These are phyloP conservation scores for Andricus quercusramuli DNA, from an alignment of 2,888 invertebrate species.

Conservation along the genomic window DNA sequence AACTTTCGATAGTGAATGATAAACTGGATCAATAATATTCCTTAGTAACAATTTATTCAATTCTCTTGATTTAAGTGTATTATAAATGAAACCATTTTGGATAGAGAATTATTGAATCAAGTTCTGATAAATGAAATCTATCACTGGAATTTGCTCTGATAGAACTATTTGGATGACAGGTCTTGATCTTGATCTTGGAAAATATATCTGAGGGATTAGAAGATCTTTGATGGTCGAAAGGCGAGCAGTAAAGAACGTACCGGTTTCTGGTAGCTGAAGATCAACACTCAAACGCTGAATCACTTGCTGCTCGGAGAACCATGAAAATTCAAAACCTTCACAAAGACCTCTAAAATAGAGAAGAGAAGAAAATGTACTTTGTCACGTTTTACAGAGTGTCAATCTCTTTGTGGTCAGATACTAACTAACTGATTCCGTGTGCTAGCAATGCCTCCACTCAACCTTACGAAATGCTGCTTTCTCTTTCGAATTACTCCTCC, in stretches of 20 bases:
- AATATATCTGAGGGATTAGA: neutral
- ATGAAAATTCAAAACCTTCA: neutral
- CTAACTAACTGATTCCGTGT: slow-evolving; percentile 59
- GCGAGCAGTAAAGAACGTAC: neutral
- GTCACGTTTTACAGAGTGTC: slow-evolving; percentile 3
- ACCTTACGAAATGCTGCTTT: slow-evolving; percentile 69
- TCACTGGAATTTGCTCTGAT: neutral
- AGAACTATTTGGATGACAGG: neutral
- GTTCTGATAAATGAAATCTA: neutral
- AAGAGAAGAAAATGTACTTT: neutral
- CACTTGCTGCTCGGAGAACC: neutral
- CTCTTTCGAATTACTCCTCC: slow-evolving; percentile 65
- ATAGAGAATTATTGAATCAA: too few species aligned
- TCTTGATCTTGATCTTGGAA: slow-evolving; percentile 1
- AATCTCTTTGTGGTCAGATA: slow-evolving; percentile 31
- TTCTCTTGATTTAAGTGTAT: too few species aligned
- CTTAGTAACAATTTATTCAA: too few species aligned
- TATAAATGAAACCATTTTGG: too few species aligned
- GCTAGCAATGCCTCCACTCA: slow-evolving; percentile 45
- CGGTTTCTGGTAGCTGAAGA: slow-evolving; percentile 18
- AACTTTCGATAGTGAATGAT: too few species aligned
- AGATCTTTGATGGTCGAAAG: neutral
- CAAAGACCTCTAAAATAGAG: neutral
- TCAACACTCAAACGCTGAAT: slow-evolving; percentile 7
- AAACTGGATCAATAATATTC: too few species aligned